phyloP scores from a whole-genome alignment of 2,888 invertebrate species.

The Athripsodes cinereus region DNA sequence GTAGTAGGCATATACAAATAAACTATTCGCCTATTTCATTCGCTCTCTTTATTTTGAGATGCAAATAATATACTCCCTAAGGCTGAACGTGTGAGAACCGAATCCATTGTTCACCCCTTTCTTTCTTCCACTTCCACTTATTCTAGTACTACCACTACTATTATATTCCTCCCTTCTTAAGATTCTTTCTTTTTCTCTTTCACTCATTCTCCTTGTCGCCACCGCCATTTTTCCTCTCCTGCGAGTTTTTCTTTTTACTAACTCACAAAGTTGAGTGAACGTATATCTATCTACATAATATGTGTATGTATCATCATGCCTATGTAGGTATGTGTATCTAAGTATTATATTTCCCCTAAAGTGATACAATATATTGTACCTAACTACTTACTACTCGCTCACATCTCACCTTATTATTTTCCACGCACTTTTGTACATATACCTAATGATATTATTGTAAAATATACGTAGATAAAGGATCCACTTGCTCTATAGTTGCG shows the following conservation, averaged over 20 bases:
- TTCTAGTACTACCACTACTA: too few species aligned
- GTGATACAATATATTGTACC: not conserved
- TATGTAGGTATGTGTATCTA: too few species aligned
- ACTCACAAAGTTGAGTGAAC: constrained; percentile 6
- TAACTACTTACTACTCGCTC: too few species aligned
- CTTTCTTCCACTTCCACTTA: constrained; percentile 31
- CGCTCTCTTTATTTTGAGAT: constrained; percentile 55
- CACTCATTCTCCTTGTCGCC: constrained; percentile 35
- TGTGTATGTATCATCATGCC: too few species aligned
- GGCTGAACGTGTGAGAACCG: constrained; percentile 50
- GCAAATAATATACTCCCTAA: constrained; percentile 52
- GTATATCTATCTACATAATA: not conserved
- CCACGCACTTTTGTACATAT: too few species aligned
- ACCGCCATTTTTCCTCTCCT: constrained; percentile 27
- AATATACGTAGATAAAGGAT: too few species aligned
- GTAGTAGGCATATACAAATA: constrained; percentile 10
- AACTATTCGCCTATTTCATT: constrained; percentile 38
- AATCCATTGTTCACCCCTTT: constrained; percentile 40
- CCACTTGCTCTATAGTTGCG: too few species aligned
- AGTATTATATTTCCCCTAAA: not conserved
- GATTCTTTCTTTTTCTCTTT: too few species aligned
- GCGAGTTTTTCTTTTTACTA: constrained; percentile 6
- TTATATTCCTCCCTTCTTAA: too few species aligned
- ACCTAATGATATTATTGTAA: too few species aligned
- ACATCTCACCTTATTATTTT: too few species aligned